Conservation (phyloP, 2,888 invertebrate species). For the Timandra comae region DNA sequence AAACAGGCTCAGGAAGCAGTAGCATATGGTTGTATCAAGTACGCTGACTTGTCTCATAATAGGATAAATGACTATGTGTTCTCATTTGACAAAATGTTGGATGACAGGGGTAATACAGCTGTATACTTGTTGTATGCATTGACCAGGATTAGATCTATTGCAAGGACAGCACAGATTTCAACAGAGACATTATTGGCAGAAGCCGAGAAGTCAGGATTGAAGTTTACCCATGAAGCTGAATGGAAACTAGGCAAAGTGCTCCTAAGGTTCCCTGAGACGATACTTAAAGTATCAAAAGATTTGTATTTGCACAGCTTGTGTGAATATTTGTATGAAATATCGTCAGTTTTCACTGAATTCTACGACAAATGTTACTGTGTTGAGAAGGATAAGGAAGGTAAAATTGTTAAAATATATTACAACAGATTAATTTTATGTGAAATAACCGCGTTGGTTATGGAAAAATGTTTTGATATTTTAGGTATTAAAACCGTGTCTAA, state of each 20-base stretch:
- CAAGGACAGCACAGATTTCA: constrained; percentile 84
- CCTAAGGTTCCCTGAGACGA: constrained; percentile 90
- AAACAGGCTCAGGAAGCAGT: constrained; percentile 91
- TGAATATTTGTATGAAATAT: constrained; percentile 96
- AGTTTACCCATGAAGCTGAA: constrained; percentile 92
- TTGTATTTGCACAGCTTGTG: constrained; percentile 91
- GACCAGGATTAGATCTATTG: constrained; percentile 94
- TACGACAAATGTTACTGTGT: constrained; percentile 99
- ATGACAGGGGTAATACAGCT: constrained; percentile 99
- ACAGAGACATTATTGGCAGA: constrained; percentile 78
- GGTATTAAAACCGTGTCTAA: constrained; percentile 93
- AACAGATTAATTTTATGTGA: constrained; percentile 94
- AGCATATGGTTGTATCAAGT: constrained; percentile 99
- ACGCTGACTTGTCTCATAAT: constrained; percentile 97
- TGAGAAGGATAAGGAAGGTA: constrained; percentile 90
- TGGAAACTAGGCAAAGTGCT: constrained; percentile 94
- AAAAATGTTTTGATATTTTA: constrained; percentile 91
- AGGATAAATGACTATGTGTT: constrained; percentile 96
- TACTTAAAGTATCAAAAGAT: constrained; percentile 88
- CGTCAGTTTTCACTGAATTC: constrained; percentile 96
- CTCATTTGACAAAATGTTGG: constrained; percentile 99
- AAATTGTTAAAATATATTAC: constrained; percentile 88
- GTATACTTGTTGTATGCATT: constrained; percentile 97
- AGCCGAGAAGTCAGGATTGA: constrained; percentile 76
- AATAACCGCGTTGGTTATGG: constrained; percentile 91